These are phyloP conservation scores for Ypsolopha scabrella DNA, from an alignment of 2,888 invertebrate genomes.

Conservation along the genomic window DNA sequence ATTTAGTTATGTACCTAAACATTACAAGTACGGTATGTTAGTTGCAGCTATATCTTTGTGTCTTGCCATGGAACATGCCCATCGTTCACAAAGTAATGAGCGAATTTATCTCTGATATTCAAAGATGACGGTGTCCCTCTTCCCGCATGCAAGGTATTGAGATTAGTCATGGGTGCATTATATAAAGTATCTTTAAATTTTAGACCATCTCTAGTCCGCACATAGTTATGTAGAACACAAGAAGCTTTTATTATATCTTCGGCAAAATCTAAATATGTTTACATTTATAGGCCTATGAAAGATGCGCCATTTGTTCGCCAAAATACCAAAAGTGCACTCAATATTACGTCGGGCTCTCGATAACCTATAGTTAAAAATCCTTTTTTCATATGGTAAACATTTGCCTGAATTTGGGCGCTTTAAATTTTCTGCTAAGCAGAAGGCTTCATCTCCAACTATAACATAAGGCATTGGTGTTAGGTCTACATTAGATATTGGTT, in stretches of 20 bases:
- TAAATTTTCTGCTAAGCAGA: constrained; percentile 17
- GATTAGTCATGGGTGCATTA: constrained; percentile 13
- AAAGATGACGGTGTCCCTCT: constrained; percentile 15
- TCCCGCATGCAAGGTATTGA: constrained; percentile 14
- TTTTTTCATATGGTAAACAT: constrained; percentile 8
- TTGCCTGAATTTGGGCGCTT: constrained; percentile 13
- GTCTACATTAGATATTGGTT: constrained; percentile 12
- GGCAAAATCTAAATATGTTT: constrained; percentile 5
- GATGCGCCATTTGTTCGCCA: constrained; percentile 8
- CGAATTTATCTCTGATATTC: constrained; percentile 17
- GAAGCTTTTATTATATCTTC: constrained; percentile 6
- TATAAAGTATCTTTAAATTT: constrained; percentile 6
- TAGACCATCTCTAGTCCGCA: constrained; percentile 3
- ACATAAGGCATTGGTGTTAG: constrained; percentile 12
- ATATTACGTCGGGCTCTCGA: constrained; percentile 9
- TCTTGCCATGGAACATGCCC: constrained; percentile 16
- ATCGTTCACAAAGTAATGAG: constrained; percentile 16
- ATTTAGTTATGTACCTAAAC: constrained; percentile 12
- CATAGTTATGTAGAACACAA: constrained; percentile 6
- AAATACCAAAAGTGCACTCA: constrained; percentile 11
- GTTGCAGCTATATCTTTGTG: constrained; percentile 13
- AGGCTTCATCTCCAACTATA: constrained; percentile 21
- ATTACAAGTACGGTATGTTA: neutral
- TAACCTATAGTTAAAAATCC: constrained; percentile 15
- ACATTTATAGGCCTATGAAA: constrained; percentile 6